Evolutionary conservation across 2,797 vertebrate species (phyloP).

Genomic region (Staurois parvus): DNA sequence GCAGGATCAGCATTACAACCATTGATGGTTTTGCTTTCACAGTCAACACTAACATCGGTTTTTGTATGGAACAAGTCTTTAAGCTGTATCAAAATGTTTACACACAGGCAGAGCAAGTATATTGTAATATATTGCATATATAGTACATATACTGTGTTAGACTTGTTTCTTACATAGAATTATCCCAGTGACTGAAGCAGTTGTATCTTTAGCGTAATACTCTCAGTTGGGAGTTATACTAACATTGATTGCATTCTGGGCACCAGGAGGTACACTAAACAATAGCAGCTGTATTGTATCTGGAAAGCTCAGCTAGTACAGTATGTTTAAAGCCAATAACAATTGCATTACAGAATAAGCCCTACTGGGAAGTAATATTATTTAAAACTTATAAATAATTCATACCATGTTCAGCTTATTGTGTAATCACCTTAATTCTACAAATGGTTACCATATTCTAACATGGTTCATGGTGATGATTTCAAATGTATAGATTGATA

Average conservation of each 20-base stretch:
- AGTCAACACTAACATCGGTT: too few species aligned
- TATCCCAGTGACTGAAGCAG: background rate
- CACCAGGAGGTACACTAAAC: conserved; percentile 44
- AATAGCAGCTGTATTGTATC: conserved; percentile 52
- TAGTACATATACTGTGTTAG: too few species aligned
- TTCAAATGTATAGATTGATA: too few species aligned
- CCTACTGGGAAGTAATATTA: conserved; percentile 21
- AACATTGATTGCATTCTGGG: conserved; percentile 42
- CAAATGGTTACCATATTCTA: background rate
- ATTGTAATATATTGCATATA: too few species aligned
- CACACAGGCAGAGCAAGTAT: too few species aligned
- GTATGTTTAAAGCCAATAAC: conserved; percentile 27
- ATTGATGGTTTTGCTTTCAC: too few species aligned
- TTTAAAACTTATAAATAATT: conserved; percentile 19
- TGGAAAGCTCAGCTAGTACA: conserved; percentile 45
- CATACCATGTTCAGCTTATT: background rate
- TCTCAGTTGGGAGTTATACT: conserved; percentile 20
- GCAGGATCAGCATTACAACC: too few species aligned
- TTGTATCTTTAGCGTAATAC: background rate
- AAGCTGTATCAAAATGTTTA: too few species aligned
- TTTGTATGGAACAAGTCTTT: too few species aligned
- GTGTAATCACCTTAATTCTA: background rate
- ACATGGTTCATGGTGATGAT: background rate
- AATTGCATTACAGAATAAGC: conserved; percentile 26
- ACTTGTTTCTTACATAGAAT: too few species aligned